Percentiles rank a stretch among this genome's conserved stretches.
phyloP scores from a whole-genome alignment of 2,113 vertebrate genomes.

The Pygoscelis antarcticus region DNA sequence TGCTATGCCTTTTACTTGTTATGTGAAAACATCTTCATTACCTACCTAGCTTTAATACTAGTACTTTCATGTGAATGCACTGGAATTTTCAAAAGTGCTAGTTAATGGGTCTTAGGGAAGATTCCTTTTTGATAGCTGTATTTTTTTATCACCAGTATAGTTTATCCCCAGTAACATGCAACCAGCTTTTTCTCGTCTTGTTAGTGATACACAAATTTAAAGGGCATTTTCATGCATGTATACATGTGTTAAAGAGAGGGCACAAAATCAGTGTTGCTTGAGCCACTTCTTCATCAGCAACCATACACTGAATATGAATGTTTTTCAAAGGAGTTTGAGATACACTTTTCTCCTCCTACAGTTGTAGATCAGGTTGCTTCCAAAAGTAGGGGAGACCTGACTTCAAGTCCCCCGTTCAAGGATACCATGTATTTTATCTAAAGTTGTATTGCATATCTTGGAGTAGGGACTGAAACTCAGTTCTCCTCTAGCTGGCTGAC shows the following conservation, averaged over 20 bases:
- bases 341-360: neutral
- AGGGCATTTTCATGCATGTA: neutral
- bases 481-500: neutral
- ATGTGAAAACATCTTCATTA: neutral
- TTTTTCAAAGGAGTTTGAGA: neutral
- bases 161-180: neutral
- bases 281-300: neutral
- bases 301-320: neutral
- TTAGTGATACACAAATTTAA: neutral
- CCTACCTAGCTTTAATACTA: neutral
- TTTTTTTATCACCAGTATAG: neutral
- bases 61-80: neutral
- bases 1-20: neutral
- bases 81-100: neutral
- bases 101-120: neutral
- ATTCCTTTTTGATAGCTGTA: neutral
- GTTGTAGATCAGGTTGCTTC: neutral
- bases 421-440: neutral
- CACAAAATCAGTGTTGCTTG: neutral
- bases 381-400: neutral
- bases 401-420: neutral
- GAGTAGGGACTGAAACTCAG: neutral
- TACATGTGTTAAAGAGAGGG: neutral
- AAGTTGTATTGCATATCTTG: neutral
- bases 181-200: neutral